phyloP scores from a whole-genome alignment of 2,113 vertebrate species.

The Lates calcarifer region DNA sequence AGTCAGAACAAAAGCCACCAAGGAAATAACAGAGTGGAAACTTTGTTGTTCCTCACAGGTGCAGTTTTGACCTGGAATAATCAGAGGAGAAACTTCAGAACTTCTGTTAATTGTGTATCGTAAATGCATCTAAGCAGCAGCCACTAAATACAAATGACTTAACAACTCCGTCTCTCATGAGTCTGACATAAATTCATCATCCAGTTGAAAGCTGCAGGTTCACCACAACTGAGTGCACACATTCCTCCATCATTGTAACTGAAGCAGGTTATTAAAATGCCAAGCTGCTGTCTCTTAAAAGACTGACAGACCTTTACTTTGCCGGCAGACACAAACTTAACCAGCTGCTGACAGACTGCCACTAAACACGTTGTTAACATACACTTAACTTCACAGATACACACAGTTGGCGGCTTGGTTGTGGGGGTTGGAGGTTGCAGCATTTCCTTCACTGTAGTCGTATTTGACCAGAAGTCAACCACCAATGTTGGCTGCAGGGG shows the following conservation, averaged over 20 bases:
- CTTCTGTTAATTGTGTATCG: neutral
- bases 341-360: constrained; percentile 52
- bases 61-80: neutral
- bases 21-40: neutral
- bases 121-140: neutral
- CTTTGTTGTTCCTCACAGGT: constrained; percentile 15
- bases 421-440: neutral
- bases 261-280: constrained; percentile 32
- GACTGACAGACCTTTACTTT: constrained; percentile 36
- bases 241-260: neutral
- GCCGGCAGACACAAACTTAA: constrained; percentile 7
- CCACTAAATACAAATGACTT: neutral
- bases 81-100: neutral
- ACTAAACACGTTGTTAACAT: constrained; percentile 63
- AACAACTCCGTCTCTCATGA: neutral
- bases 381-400: constrained; percentile 27
- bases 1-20: neutral
- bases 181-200: neutral
- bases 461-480: constrained; percentile 15
- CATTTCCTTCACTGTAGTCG: neutral
- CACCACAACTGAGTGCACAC: neutral
- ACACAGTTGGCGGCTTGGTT: constrained; percentile 23
- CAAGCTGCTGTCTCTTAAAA: constrained; percentile 22
- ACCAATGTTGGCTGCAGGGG: neutral
- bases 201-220: constrained; percentile 3